Evolutionary conservation across 2,888 invertebrate species (phyloP), one percentile per base, ranked within the genome.

Genomic region (Clivina fossor): DNA sequence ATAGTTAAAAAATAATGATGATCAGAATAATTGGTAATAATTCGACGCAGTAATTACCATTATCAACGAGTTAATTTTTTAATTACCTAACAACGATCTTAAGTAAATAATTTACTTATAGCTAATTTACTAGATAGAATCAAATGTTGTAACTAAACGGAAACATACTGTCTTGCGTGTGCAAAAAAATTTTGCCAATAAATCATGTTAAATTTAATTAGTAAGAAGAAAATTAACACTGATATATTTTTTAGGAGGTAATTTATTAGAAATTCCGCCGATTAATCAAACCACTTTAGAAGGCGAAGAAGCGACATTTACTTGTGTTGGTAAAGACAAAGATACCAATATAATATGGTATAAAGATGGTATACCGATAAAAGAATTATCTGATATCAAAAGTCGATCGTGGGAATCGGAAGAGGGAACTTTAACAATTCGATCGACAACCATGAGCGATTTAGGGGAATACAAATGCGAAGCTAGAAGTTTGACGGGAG

Each of bases 391-490:
- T 63, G 86, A 86, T 71, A 75, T 88, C 60, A 74, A 78, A 48
- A 76, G 78, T 40, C 80, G 88, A 60, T 78, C 81, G 2, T 79
- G 78, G 65, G 76, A 85, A 47, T 80, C 81, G n/a, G 76, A 78
- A 37, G 88, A 92, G 67, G 93, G 94, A 56, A 88, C 90, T 55
- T 78, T 96, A 40, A 82, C 86, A 61, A 86, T 96, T 64, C 82
- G 82, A 56, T 82, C 84, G 33, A 86, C 92, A 13, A 80, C 83
- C 65, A 88, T 90, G 78, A 81, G 86, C 56, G 95, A 96, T 74
- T 81, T 86, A 63, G 95, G 94, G 57, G 86, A 88, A 75, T 95
- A 90, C 76, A 84, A 85, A 67, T 96, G 95, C 73, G 85, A 86
- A 68, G 91, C 93, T 60, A 82, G 81, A 51, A 88, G 86, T 66